Evolutionary conservation across 1,140 invertebrate genomes (phyloP), one percentile per base, ranked within the genome.

Genomic region (Halictus rubicundus): DNA sequence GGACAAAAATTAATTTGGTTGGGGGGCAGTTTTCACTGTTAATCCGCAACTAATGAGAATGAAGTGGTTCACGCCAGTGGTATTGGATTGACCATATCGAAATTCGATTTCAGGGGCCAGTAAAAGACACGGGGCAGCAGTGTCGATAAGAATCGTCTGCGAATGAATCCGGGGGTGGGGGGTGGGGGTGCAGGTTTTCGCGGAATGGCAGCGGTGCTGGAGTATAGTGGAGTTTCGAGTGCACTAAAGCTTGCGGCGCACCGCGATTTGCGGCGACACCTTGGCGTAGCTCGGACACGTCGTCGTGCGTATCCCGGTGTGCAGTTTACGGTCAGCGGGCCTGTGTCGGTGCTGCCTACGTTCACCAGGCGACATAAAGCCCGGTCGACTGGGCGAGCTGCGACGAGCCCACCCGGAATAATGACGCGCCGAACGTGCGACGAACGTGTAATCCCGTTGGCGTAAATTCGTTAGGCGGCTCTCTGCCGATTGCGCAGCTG

Each of bases 231-330:
- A 32, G 32, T 32, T 32, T 32, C 2, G 19, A 57, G 54, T 6
- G 54, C 49, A 54, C 14, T 39, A 37, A 63, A 70, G n/a, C 32
- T 10, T 32, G 59, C 25, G 70, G 70, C 27, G 49, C 25, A 42
- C 37, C 65, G 39, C 70, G 72, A 83, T 78, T 81, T 70, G 73
- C 39, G 57, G 80, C 46, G 25, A 68, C 23, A 61, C 39, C 46
- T 68, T 46, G 54, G 23, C 71, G 25, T 14, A 32, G 42, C 23
- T 63, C 54, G 61, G n/a, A 71, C 63, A 63, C 10, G 42, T 32
- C 19, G 52, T 59, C 21, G 46, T 66, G 60, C 65, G 46, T 57
- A 65, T n/a, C 39, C 10, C 42, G 70, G 54, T 80, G 80, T 66
- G 49, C 79, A 63, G 72, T 83, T 83, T 70, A 74, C 59, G 65